Evolutionary conservation across 2,797 vertebrate genomes (phyloP).

Genomic region (Percopsis omiscomaycus): DNA sequence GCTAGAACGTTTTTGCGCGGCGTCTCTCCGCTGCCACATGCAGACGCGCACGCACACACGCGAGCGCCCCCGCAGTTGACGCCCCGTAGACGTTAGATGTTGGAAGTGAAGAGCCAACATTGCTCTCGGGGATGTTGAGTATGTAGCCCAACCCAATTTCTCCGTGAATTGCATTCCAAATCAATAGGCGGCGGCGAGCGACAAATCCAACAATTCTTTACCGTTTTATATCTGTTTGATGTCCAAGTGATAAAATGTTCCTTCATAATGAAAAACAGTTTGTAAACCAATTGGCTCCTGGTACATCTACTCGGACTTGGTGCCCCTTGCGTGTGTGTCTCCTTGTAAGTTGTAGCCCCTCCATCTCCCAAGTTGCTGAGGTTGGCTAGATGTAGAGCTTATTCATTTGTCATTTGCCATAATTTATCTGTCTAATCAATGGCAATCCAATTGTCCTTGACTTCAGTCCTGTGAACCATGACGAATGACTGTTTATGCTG

Average conservation of each 20-base stretch:
- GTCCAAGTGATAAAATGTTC: constrained; percentile 18
- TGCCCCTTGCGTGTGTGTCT: constrained; percentile 18
- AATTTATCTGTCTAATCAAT: constrained; percentile 57
- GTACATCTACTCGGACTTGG: constrained; percentile 21
- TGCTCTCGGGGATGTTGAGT: constrained; percentile 7
- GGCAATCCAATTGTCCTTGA: constrained; percentile 60
- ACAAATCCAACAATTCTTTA: constrained; percentile 37
- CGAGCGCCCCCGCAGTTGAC: too few species aligned
- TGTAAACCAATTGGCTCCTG: constrained; percentile 24
- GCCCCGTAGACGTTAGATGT: too few species aligned
- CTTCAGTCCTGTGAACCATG: constrained; percentile 42
- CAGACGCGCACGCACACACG: too few species aligned
- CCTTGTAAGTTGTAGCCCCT: background rate
- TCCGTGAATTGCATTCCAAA: constrained; percentile 29
- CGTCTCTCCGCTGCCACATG: too few species aligned
- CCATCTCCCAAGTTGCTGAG: constrained; percentile 18
- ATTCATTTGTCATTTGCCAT: constrained; percentile 56
- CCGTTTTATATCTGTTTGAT: constrained; percentile 1
- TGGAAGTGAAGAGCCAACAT: background rate
- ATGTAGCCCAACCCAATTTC: constrained; percentile 32
- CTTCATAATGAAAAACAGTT: constrained; percentile 45
- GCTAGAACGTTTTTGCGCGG: too few species aligned
- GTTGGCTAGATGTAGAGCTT: constrained; percentile 31
- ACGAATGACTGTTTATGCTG: constrained; percentile 57
- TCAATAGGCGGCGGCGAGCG: constrained; percentile 30